Evolutionary conservation across 1,140 invertebrate genomes (phyloP).

Genomic region (Caenorhabditis briggsae): DNA sequence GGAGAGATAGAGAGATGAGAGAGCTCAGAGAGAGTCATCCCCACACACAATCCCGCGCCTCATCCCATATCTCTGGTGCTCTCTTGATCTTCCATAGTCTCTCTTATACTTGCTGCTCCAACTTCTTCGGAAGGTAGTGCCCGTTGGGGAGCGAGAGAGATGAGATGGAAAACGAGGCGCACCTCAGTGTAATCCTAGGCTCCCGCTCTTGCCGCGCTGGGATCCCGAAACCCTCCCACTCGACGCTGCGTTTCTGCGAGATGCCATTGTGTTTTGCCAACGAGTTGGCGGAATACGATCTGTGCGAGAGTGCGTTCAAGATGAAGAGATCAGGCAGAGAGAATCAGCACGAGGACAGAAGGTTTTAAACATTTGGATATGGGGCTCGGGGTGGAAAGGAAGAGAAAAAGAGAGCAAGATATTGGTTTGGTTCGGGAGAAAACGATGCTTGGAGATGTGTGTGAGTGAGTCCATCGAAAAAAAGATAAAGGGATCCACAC

Average conservation of each 20-base stretch:
- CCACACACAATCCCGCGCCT: not conserved
- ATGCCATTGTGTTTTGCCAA: conserved; percentile 50
- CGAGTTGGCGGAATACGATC: conserved; percentile 42
- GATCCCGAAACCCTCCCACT: conserved; percentile 2
- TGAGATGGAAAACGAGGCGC: not conserved
- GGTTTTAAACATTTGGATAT: conserved; percentile 38
- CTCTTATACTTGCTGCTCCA: not conserved
- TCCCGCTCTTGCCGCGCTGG: not conserved
- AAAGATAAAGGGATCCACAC: not conserved
- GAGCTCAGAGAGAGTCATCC: not conserved
- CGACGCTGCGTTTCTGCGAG: conserved; percentile 39
- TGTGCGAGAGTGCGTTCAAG: not conserved
- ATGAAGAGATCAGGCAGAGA: not conserved
- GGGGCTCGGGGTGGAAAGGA: too few relatives aligned
- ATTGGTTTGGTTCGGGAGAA: conserved; percentile 43
- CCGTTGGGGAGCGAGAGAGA: not conserved
- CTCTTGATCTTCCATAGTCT: not conserved
- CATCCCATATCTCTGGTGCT: conserved; percentile 2
- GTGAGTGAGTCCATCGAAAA: not conserved
- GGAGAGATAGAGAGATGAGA: not conserved
- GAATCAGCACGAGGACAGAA: not conserved
- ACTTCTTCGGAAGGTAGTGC: conserved; percentile 17
- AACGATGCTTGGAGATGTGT: not conserved
- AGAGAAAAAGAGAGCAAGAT: not conserved
- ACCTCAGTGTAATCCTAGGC: conserved; percentile 17